Evolutionary conservation across 2,113 vertebrate species (phyloP).

Genomic region (Phrynosoma platyrhinos): DNA sequence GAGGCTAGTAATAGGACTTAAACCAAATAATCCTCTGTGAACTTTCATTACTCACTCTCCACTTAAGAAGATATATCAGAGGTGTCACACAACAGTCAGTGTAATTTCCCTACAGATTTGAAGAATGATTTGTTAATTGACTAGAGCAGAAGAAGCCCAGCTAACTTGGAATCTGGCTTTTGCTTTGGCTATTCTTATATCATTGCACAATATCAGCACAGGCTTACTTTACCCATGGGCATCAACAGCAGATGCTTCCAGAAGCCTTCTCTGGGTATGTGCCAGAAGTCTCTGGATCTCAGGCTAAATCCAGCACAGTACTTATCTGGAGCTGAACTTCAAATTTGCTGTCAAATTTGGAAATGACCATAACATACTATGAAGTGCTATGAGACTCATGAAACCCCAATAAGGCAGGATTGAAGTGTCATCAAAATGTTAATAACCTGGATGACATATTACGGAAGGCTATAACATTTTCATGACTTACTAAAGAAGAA

Average conservation of each 20-base stretch:
- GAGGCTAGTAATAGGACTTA: no score
- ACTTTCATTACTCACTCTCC: no score
- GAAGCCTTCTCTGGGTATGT: neutral
- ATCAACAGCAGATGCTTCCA: neutral
- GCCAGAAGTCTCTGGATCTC: neutral
- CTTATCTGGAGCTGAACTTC: neutral
- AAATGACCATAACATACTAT: neutral
- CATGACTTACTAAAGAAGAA: neutral
- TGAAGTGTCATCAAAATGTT: constrained; percentile 8
- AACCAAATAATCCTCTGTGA: no score
- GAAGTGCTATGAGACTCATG: neutral
- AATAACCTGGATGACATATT: constrained; percentile 2
- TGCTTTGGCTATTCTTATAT: neutral
- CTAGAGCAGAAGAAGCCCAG: neutral
- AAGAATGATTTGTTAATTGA: neutral
- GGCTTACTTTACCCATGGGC: neutral
- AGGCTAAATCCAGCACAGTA: neutral
- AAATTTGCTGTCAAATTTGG: constrained; percentile 14
- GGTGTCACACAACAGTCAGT: no score
- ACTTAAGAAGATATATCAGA: no score
- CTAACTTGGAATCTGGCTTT: neutral
- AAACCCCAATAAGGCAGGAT: neutral
- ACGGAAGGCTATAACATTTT: constrained; percentile 20
- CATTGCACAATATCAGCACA: neutral
- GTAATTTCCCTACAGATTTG: no score